Base-by-base conservation (phyloP, 2,113 vertebrate genomes). In the Tetrao urogallus region DNA sequence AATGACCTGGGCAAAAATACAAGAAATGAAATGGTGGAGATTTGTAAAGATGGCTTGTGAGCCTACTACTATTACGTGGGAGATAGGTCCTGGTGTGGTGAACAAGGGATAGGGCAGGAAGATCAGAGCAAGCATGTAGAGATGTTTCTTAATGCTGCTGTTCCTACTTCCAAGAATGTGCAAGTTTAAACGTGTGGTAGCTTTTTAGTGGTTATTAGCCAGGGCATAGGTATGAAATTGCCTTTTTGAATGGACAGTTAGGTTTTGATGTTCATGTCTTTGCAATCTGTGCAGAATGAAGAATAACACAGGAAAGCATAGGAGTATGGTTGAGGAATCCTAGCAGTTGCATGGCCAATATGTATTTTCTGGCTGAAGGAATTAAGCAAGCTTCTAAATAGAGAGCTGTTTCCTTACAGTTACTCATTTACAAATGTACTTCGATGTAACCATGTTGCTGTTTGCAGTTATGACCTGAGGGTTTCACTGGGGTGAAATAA, bases 341-440 rank as follows among this genome's bases (percentile, higher is more conserved):
- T 63, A 19, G n/a, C 13, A 34, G 13, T 58, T 84, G 27, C 13
- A 63, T 6, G 45, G 11, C 30, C 8, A 50, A 1, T 40, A 4
- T 71, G 20, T 32, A 18, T n/a, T 65, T 92, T 20, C n/a, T 80
- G 30, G 67, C 56, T 58, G 32, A 92, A 54, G 16, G 82, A 70
- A 54, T 36, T 2, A 36, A 43, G 48, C 45, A 50, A 77, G 42
- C 34, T 84, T 14, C 18, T 71, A 28, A 85, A n/a, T 24, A 50
- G 4, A 91, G 18, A 32, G 24, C 40, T 63, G 12, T 64, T 89
- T 63, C 48, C 34, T 54, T 64, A 2, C 11, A 77, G 75, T 91
- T 94, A 91, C 69, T 90, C 21, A 90, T 95, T 92, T 32, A 88
- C 14, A 2, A 86, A 58, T 74, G 67, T 86, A 18, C 72, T 88